Conservation (phyloP, 2,888 invertebrate genomes). For the Drosophila picticornis region DNA sequence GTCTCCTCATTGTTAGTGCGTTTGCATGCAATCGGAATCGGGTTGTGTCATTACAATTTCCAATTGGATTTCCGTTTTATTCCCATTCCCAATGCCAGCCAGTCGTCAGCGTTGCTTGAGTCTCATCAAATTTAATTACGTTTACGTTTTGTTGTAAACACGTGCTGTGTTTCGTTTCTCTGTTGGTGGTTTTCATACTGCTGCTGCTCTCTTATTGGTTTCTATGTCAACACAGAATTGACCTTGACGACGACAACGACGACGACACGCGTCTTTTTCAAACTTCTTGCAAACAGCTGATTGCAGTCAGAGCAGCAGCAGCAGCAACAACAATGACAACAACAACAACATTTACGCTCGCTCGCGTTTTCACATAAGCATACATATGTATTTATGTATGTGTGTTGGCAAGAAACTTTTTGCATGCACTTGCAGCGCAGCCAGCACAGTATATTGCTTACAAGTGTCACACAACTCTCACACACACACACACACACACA, state of each 20-base stretch:
- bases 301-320: slow-evolving; percentile 17
- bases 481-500: slow-evolving; percentile 17
- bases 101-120: neutral
- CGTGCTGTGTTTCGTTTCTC: slow-evolving; percentile 30
- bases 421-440: slow-evolving; percentile 36
- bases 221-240: slow-evolving; percentile 77
- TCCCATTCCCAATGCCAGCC: slow-evolving; percentile 51
- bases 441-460: slow-evolving; percentile 35
- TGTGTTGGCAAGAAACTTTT: slow-evolving; percentile 22
- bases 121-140: slow-evolving; percentile 37
- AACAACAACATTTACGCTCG: slow-evolving; percentile 9
- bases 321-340: slow-evolving; percentile 15
- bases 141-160: slow-evolving; percentile 36
- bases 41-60: slow-evolving; percentile 47
- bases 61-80: slow-evolving; percentile 64
- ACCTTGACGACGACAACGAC: slow-evolving; percentile 58
- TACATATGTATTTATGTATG: slow-evolving; percentile 1
- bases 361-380: neutral
- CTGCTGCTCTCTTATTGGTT: slow-evolving; percentile 50
- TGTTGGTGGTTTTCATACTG: slow-evolving; percentile 41
- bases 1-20: slow-evolving; percentile 9
- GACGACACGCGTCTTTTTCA: slow-evolving; percentile 27
- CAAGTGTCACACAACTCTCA: slow-evolving; percentile 51
- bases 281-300: slow-evolving; percentile 63
- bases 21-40: slow-evolving; percentile 23